Evolutionary conservation across 2,888 invertebrate species (phyloP).

Genomic region (Diarsia rubi): DNA sequence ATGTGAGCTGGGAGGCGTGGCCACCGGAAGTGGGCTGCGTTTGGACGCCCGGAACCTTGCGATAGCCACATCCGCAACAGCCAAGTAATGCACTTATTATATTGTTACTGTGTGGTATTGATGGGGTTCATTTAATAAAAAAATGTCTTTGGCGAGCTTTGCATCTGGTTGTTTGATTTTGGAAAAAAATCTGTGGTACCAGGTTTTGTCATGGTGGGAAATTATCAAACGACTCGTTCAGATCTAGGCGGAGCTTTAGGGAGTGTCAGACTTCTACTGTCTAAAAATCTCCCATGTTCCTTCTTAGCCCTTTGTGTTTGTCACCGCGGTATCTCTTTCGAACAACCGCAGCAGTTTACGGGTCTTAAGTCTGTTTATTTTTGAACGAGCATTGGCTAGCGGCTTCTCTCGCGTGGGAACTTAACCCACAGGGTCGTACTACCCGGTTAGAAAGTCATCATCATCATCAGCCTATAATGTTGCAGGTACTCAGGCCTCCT

Average conservation of each 20-base stretch:
- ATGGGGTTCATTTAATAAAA: slow-evolving; percentile 27
- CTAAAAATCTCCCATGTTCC: too few relatives aligned
- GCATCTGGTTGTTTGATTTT: background rate
- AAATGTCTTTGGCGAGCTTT: background rate
- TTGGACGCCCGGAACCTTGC: slow-evolving; percentile 80
- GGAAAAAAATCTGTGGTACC: too few relatives aligned
- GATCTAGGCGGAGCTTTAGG: too few relatives aligned
- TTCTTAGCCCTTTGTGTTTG: too few relatives aligned
- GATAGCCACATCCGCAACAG: slow-evolving; percentile 83
- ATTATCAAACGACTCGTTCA: too few relatives aligned
- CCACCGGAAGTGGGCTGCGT: slow-evolving; percentile 80
- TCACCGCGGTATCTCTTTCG: too few relatives aligned
- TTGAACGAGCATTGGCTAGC: background rate
- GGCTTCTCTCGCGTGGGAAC: background rate
- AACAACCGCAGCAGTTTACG: too few relatives aligned
- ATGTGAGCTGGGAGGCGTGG: slow-evolving; percentile 67
- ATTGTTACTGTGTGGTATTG: slow-evolving; percentile 48
- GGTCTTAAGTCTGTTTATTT: background rate
- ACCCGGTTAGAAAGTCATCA: background rate
- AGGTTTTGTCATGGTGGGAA: too few relatives aligned
- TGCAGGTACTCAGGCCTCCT: too few relatives aligned
- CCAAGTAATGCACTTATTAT: slow-evolving; percentile 64
- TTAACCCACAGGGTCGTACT: background rate
- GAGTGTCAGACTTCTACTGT: too few relatives aligned
- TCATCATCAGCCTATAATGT: too few relatives aligned